Base-by-base conservation (phyloP, 2,888 invertebrate species). In the Scotopteryx bipunctaria region DNA sequence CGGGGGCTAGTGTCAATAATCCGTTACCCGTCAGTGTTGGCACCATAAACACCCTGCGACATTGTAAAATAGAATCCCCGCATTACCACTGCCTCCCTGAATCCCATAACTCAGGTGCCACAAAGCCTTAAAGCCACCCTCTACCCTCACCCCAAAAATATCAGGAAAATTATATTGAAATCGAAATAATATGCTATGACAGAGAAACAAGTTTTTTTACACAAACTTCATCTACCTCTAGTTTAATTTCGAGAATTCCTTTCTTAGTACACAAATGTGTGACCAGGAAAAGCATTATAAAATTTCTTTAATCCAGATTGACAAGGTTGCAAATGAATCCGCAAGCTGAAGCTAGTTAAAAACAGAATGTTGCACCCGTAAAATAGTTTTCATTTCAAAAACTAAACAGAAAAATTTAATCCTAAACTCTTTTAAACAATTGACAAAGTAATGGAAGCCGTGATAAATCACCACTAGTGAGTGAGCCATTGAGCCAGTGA, bases 61-160 rank as follows among this genome's bases (percentile, higher is more conserved):
- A 35, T 44, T 48, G 35, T 36, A 45, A 47, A 54, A 21, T 44
- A 41, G 27, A 47, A 54, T 48, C 31, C 11, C 53, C 43, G 31
- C 36, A 54, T 54, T 48, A 54, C 33, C 15, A 35, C 17, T 48
- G 45, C 48, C 48, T 44, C 23, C 46, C 43, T 29, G 33, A 54
- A 54, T 54, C 48, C 44, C 44, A 49, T 48, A 54, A 54, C 40
- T 48, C 48, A 54, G 21, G 43, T n/a, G n/a, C 38, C 31, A 43
- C 21, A 45, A 54, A 49, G 40, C 54, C 48, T 47, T 44, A 42
- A 47, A 38, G 37, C 47, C 13, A 9, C 47, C 42, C 38, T 43
- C 33, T 19, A 14, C 6, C 25, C 38, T 40, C 44, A 35, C 43
- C 21, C 9, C 15, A 23, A 44, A 48, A 42, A 40, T 29, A 8